Percentiles rank a stretch among this genome's conserved stretches.
phyloP scores from a whole-genome alignment of 2,797 vertebrate species.

The Acanthurus tractus region DNA sequence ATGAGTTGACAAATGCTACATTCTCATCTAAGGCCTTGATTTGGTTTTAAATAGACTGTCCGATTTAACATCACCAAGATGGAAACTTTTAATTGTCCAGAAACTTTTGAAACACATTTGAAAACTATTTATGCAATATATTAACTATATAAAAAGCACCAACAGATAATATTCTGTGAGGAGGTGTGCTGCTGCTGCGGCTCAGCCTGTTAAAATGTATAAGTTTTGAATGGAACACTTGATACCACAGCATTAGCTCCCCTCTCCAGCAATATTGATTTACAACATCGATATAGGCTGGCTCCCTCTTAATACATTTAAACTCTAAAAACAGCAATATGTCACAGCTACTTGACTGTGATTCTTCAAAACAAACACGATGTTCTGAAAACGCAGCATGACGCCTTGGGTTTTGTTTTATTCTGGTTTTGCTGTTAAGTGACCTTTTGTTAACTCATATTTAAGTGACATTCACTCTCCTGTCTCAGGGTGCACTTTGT shows the following conservation, averaged over 20 bases:
- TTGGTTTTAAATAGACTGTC: slow-evolving; percentile 15
- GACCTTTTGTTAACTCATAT: slow-evolving; percentile 79
- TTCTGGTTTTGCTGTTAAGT: slow-evolving; percentile 66
- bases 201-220: slow-evolving; percentile 62
- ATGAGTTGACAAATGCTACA: neutral
- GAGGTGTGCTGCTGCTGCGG: slow-evolving; percentile 20
- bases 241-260: slow-evolving; percentile 67
- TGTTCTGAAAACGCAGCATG: slow-evolving; percentile 49
- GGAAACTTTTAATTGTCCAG: slow-evolving; percentile 25
- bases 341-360: slow-evolving; percentile 73
- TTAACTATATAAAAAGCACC: slow-evolving; percentile 2
- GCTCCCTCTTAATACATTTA: slow-evolving; percentile 77
- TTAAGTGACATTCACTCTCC: slow-evolving; percentile 75
- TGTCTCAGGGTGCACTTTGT: slow-evolving; percentile 70
- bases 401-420: slow-evolving; percentile 59
- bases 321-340: slow-evolving; percentile 79
- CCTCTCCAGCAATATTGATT: slow-evolving; percentile 77
- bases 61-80: slow-evolving; percentile 5
- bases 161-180: neutral
- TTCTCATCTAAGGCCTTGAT: slow-evolving; percentile 1
- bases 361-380: slow-evolving; percentile 70
- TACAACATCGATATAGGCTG: slow-evolving; percentile 75
- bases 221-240: slow-evolving; percentile 73
- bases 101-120: slow-evolving; percentile 4
- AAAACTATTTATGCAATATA: slow-evolving; percentile 9